Conservation (phyloP, 2,888 invertebrate genomes). For the Acanthosepion pharaonis region DNA sequence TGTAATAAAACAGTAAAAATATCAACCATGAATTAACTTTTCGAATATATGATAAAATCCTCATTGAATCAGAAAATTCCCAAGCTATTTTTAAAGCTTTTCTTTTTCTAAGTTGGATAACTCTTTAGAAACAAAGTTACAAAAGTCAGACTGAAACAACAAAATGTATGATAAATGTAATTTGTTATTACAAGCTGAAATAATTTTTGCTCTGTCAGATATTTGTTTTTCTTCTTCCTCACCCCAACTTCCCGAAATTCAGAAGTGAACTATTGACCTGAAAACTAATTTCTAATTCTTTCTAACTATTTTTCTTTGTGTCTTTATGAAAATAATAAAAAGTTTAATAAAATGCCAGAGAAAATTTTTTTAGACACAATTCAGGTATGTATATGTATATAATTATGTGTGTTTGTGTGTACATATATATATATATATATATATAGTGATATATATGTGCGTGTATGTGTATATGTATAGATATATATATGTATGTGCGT, state of each 20-base stretch:
- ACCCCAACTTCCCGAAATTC: background rate
- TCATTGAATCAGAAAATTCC: background rate
- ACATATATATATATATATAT: too few species aligned
- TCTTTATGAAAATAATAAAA: too few species aligned
- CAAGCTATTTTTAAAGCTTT: background rate
- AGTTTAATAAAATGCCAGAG: too few species aligned
- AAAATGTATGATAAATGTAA: background rate
- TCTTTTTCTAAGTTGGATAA: background rate
- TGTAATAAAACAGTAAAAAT: background rate
- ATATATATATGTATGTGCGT: too few species aligned
- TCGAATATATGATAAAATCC: conserved; percentile 10
- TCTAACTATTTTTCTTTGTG: background rate
- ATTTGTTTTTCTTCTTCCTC: background rate
- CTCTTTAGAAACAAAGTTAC: background rate
- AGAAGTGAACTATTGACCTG: conserved; percentile 6
- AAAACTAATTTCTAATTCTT: background rate
- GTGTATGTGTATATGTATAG: too few species aligned
- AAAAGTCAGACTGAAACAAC: background rate
- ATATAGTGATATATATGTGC: too few species aligned
- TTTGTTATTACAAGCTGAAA: conserved; percentile 33
- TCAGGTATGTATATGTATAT: too few species aligned
- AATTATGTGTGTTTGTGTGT: too few species aligned
- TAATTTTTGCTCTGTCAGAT: background rate
- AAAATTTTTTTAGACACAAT: too few species aligned
- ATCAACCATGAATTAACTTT: background rate